Evolutionary conservation across 2,888 invertebrate genomes (phyloP).

Genomic region (Entomobrya multifasciata): DNA sequence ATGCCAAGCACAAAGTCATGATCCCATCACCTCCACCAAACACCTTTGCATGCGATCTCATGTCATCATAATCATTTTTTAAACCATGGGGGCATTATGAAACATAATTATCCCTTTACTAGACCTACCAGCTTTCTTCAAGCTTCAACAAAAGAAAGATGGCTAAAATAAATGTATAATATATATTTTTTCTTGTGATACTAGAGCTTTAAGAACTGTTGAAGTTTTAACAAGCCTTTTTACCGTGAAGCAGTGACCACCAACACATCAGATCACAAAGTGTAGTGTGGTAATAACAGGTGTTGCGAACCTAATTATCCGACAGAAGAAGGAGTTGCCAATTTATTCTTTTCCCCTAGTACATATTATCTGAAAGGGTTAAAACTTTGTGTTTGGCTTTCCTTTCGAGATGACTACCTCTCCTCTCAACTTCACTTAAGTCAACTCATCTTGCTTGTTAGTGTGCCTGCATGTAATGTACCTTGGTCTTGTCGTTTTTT

Average conservation of each 20-base stretch:
- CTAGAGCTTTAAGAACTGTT: too few species aligned
- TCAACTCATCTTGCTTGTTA: too few species aligned
- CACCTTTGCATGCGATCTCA: not conserved
- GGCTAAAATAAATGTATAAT: constrained; percentile 10
- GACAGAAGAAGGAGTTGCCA: constrained; percentile 73
- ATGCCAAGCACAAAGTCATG: not conserved
- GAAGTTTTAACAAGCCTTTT: constrained; percentile 73
- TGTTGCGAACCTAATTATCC: constrained; percentile 73
- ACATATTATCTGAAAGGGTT: too few species aligned
- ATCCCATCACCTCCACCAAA: not conserved
- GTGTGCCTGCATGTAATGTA: too few species aligned
- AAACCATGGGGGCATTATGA: too few species aligned
- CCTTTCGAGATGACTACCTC: too few species aligned
- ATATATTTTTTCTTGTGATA: not conserved
- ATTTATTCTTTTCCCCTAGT: constrained; percentile 62
- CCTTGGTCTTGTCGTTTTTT: too few species aligned
- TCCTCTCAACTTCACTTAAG: too few species aligned
- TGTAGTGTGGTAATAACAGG: constrained; percentile 74
- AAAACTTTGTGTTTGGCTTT: too few species aligned
- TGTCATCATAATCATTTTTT: constrained; percentile 52
- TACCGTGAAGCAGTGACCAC: constrained; percentile 71
- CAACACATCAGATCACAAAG: too few species aligned
- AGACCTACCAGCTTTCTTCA: constrained; percentile 29
- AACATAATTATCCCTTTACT: too few species aligned
- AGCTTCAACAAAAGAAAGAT: not conserved